These are phyloP conservation scores for Oryzias dopingdopingensis DNA, from an alignment of 2,797 vertebrate genomes.

Conservation along the genomic window DNA sequence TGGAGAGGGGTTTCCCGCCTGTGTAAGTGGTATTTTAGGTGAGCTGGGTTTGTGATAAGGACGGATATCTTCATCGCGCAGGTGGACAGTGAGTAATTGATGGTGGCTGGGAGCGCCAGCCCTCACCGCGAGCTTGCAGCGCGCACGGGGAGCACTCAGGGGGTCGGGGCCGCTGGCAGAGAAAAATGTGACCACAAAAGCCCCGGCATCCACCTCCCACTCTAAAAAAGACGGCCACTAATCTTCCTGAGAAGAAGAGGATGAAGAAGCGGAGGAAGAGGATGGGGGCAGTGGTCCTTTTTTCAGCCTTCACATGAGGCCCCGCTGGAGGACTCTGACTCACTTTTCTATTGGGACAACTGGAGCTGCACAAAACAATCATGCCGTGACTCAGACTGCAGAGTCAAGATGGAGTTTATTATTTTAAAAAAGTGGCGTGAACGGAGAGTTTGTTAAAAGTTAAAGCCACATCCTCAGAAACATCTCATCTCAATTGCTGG, in stretches of 20 bases:
- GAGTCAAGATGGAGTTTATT: no score
- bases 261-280: slow-evolving; percentile 17
- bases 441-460: no score
- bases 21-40: slow-evolving; percentile 68
- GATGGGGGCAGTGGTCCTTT: slow-evolving; percentile 29
- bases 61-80: slow-evolving; percentile 75
- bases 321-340: slow-evolving; percentile 31
- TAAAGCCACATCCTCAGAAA: no score
- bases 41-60: slow-evolving; percentile 70
- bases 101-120: slow-evolving; percentile 33
- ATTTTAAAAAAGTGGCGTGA: no score
- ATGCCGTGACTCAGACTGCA: slow-evolving; percentile 8
- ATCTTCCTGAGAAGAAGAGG: slow-evolving; percentile 69
- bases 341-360: no score
- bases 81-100: slow-evolving; percentile 79
- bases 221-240: slow-evolving; percentile 69
- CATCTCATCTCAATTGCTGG: no score
- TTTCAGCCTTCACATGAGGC: slow-evolving; percentile 60
- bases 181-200: slow-evolving; percentile 74
- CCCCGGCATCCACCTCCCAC: slow-evolving; percentile 56
- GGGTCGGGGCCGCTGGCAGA: slow-evolving; percentile 75
- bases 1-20: slow-evolving; percentile 13
- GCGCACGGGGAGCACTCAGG: slow-evolving; percentile 48
- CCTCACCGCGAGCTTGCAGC: slow-evolving; percentile 17
- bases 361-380: slow-evolving; percentile 18